phyloP scores from a whole-genome alignment of 2,113 vertebrate species.

The Callocephalon fimbriatum region DNA sequence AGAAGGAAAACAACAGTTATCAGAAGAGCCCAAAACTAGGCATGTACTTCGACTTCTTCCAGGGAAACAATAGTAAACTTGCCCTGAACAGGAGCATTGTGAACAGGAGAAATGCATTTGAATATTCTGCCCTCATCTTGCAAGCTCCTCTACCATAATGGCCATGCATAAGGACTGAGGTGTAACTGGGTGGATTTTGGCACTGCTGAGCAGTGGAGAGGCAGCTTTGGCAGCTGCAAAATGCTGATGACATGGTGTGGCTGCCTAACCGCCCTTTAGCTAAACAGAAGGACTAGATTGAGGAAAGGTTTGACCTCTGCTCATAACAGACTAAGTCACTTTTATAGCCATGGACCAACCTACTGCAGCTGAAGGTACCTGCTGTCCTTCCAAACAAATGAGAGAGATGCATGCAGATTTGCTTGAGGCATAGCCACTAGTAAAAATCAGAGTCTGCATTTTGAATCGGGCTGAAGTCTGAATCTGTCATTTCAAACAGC shows the following conservation, averaged over 20 bases:
- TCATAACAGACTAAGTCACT: background rate
- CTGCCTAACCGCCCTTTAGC: background rate
- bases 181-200: background rate
- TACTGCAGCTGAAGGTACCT: background rate
- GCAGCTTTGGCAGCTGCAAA: background rate
- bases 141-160: background rate
- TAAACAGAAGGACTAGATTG: background rate
- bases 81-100: background rate
- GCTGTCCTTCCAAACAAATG: background rate
- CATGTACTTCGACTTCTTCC: rapidly evolving
- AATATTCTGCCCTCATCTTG: background rate
- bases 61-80: background rate
- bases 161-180: background rate
- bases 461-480: background rate
- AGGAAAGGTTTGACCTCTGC: background rate
- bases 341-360: background rate
- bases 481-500: background rate
- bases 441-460: background rate
- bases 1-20: background rate
- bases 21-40: background rate
- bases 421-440: background rate
- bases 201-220: background rate
- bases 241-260: rapidly evolving
- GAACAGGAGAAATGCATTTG: background rate
- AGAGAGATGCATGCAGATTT: background rate